Evolutionary conservation across 2,888 invertebrate genomes (phyloP), one percentile per base, ranked within the genome.

Genomic region (Pilophorus perplexus): DNA sequence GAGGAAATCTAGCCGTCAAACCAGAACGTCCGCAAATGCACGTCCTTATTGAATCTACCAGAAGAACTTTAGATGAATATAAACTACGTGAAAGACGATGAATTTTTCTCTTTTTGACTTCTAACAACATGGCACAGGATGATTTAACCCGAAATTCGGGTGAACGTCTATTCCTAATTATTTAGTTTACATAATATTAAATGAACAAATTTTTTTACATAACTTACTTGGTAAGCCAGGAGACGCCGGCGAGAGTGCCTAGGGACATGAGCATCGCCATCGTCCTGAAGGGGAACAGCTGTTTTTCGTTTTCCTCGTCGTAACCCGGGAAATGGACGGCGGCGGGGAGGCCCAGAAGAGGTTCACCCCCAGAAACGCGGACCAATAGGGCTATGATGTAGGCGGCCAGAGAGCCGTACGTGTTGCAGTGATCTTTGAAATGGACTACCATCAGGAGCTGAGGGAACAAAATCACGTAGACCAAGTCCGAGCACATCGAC

Each of bases 401-500:
- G 0, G 93, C 93, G 0, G 89, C 82, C 60, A 99, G 81, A 42
- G 96, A 96, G 33, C 98, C 98, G 78, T 99, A 99, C 8, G 97
- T 97, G 81, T 99, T 99, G 80, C 94, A 93, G 77, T 91, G 83
- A 71, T 88, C 84, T 78, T 91, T 89, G 80, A 95, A 91, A 80
- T 98, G 96, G 20, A 99, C 95, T 73, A 98, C 98, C 88, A 95
- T 95, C 74, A 97, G 83, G 20, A 99, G 85, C 80, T 96, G 99
- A 0, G 99, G 98, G 79, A 99, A 99, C 73, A 99, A 85, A 76
- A 99, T 95, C 73, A 97, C 96, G 83, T 97, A 99, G 72, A 99
- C 97, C 77, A 99, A 82, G 80, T 99, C 99, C 48, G 97, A 96
- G 80, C 98, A 98, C 86, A 99, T 90, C 70, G 94, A 96, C 89